Evolutionary conservation across 2,888 invertebrate genomes (phyloP).

Genomic region (Zygogramma bicolorata): DNA sequence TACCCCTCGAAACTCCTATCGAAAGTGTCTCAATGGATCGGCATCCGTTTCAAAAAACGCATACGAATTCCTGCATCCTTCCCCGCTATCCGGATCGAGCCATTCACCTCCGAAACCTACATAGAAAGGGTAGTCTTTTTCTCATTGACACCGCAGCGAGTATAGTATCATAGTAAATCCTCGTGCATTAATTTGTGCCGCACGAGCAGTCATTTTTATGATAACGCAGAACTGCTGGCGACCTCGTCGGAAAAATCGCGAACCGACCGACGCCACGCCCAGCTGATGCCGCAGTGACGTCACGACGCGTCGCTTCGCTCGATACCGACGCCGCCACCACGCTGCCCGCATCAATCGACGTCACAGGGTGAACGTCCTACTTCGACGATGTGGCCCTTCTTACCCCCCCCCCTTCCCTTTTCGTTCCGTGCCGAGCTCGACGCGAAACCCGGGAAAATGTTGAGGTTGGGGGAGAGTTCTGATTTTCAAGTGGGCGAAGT

Average conservation of each 20-base stretch:
- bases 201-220: slow-evolving; percentile 11
- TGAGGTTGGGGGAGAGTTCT: not conserved
- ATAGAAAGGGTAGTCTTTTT: not conserved
- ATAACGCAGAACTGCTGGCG: not conserved
- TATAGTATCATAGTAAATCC: slow-evolving; percentile 9
- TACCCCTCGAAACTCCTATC: too few relatives aligned
- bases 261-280: slow-evolving; percentile 49
- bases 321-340: too few relatives aligned
- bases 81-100: not conserved
- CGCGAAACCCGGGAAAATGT: not conserved
- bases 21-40: too few relatives aligned
- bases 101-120: slow-evolving; percentile 1
- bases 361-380: slow-evolving; percentile 18
- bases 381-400: not conserved
- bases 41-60: not conserved
- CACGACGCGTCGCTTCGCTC: slow-evolving; percentile 62
- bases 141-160: slow-evolving; percentile 1
- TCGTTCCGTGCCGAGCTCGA: too few relatives aligned
- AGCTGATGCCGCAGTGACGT: slow-evolving; percentile 66
- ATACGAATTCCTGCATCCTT: not conserved
- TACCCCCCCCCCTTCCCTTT: not conserved
- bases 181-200: slow-evolving; percentile 7
- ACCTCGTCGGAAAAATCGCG: not conserved
- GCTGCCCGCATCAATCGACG: slow-evolving; percentile 50
- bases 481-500: not conserved